Base-by-base conservation (phyloP, 2,888 invertebrate species). In the Ephialtes manifestator region DNA sequence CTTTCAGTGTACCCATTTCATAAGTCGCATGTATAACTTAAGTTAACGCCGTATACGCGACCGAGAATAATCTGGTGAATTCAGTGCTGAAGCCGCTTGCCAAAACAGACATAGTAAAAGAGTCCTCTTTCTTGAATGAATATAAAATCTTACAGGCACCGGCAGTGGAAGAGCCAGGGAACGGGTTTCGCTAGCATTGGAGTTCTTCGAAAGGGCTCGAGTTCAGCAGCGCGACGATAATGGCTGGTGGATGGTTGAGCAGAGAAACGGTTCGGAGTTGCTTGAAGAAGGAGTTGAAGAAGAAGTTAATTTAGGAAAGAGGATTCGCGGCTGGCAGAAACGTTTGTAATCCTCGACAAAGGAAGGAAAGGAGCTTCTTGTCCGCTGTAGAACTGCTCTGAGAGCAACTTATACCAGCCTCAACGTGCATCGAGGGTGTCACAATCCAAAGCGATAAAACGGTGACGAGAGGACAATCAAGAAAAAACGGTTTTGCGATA, bases 251-350 rank as follows among this genome's bases (percentile, higher is more conserved):
- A 84, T 67, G 43, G 79, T 83, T 67, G 67, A 78, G 77, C 80
- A 63, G 67, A 82, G 75, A 71, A 83, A 67, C n/a, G 48, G 80
- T 63, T 31, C 24, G 55, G 68, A 72, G 58, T 24, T 53, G 39
- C 7, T 15, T 20, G 76, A 31, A 65, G 81, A 79, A 67, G 74
- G 79, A 79, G 80, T 71, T 67, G 76, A 67, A 76, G 85, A 88
- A 86, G 83, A 89, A 88, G 89, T 90, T 91, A 90, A 91, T 91
- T 90, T 90, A 84, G 88, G 87, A 90, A 90, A 91, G 88, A 90
- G 90, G 89, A 90, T 90, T 89, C 79, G 79, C 76, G 55, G 67
- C 79, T 70, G 68, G 86, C 83, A 88, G 85, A 86, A 89, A 88
- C 88, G 84, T 89, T 89, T 88, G 89, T 90, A 89, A 89, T 90